Percentiles rank a stretch among this genome's conserved stretches.
These are phyloP conservation scores for Drosophila tripunctata DNA, from an alignment of 2,888 invertebrate genomes.

Conservation along the genomic window DNA sequence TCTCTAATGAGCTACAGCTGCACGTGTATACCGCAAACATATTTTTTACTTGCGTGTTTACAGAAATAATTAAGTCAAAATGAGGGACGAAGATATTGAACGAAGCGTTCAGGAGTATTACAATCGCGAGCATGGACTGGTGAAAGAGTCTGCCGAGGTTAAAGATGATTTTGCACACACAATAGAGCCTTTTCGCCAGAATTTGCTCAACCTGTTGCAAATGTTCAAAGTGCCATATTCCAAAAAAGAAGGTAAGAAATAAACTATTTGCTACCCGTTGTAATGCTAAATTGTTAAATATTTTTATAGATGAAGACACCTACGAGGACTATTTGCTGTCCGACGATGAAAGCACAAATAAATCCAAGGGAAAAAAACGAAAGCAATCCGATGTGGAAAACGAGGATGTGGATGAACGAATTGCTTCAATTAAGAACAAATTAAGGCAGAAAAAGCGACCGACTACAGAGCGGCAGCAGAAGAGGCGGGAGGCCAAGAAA, in stretches of 20 bases:
- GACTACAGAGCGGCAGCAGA: slow-evolving; percentile 77
- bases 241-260: slow-evolving; percentile 73
- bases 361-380: slow-evolving; percentile 37
- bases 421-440: slow-evolving; percentile 82
- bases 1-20: slow-evolving; percentile 27
- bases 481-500: slow-evolving; percentile 81
- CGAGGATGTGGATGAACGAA: slow-evolving; percentile 71
- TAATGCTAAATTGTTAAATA: slow-evolving; percentile 20
- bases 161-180: slow-evolving; percentile 9
- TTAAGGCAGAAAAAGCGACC: slow-evolving; percentile 81
- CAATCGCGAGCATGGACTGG: slow-evolving; percentile 7
- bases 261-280: background rate
- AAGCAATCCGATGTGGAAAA: slow-evolving; percentile 53
- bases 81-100: slow-evolving; percentile 21
- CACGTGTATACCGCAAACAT: slow-evolving; percentile 46
- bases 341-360: slow-evolving; percentile 50
- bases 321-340: slow-evolving; percentile 79
- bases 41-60: background rate
- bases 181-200: slow-evolving; percentile 40
- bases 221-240: slow-evolving; percentile 82
- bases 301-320: slow-evolving; percentile 55
- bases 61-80: slow-evolving; percentile 7
- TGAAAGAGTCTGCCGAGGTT: slow-evolving; percentile 2
- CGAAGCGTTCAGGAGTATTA: slow-evolving; percentile 36
- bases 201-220: slow-evolving; percentile 75